phyloP scores from a whole-genome alignment of 2,797 vertebrate genomes.

The Alcedo atthis region DNA sequence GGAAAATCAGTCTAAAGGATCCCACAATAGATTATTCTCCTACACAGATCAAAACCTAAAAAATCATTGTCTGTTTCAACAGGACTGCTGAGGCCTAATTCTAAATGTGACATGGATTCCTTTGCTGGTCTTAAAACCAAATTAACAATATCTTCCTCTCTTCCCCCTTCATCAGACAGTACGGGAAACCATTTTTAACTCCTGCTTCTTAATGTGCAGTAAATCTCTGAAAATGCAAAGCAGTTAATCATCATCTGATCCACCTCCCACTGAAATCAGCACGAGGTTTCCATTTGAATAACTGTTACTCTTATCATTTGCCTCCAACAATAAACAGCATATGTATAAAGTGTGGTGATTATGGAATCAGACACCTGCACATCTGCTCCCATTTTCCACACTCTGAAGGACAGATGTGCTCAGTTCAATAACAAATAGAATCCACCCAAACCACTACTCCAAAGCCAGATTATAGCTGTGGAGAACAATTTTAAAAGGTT shows the following conservation, averaged over 20 bases:
- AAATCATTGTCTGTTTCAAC: background rate
- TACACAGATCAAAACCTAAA: background rate
- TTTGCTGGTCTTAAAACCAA: background rate
- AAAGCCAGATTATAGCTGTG: background rate
- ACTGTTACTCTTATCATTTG: background rate
- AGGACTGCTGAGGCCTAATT: background rate
- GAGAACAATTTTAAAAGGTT: background rate
- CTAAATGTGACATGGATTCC: background rate
- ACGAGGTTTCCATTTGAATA: background rate
- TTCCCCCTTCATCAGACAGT: background rate
- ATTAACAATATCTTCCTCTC: background rate
- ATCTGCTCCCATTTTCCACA: background rate
- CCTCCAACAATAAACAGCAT: background rate
- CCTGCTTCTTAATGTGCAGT: background rate
- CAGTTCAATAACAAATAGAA: background rate
- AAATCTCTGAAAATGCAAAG: background rate
- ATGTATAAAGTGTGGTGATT: background rate
- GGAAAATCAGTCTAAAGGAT: background rate
- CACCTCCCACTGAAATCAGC: background rate
- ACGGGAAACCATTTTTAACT: background rate
- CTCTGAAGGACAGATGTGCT: background rate
- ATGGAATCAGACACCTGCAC: background rate
- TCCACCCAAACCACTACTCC: background rate
- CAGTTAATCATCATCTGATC: background rate
- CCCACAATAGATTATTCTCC: background rate